Conservation (phyloP, 2,888 invertebrate genomes). For the Branchipolynoe longqiensis region DNA sequence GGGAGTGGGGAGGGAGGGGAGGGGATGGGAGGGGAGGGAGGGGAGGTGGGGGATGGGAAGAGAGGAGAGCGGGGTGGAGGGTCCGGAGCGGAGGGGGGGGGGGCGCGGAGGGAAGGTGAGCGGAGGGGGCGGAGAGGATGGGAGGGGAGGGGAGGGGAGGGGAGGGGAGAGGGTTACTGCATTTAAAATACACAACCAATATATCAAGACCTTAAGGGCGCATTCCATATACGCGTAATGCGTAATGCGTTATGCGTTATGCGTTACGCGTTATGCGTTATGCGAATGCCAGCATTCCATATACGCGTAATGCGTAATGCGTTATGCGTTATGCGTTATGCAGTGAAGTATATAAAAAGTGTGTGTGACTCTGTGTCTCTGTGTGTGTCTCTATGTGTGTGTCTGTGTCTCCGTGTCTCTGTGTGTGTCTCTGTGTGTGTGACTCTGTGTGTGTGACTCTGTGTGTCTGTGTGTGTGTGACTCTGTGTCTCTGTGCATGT, state of each 20-base stretch:
- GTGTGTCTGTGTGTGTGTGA: neutral
- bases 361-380: conserved; percentile 26
- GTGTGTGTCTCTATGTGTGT: neutral
- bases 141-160: neutral
- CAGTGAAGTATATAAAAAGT: no score
- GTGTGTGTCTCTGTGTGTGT: neutral
- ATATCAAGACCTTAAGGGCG: no score
- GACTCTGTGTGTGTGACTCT: neutral
- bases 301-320: no score
- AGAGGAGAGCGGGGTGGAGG: no score
- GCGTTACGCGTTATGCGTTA: no score
- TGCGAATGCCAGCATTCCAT: no score
- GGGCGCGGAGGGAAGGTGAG: neutral
- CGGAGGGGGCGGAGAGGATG: neutral
- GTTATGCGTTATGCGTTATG: no score
- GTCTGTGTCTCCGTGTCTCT: neutral
- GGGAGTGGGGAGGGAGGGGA: neutral
- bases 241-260: no score
- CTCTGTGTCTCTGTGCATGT: conserved; percentile 13
- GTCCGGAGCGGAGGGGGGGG: neutral
- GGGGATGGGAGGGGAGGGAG: neutral
- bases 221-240: no score
- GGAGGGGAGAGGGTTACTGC: no score
- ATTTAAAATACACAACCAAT: neutral
- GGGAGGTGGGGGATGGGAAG: neutral